Base-by-base conservation (phyloP, 2,888 invertebrate genomes). In the Eubasilissa splendida region DNA sequence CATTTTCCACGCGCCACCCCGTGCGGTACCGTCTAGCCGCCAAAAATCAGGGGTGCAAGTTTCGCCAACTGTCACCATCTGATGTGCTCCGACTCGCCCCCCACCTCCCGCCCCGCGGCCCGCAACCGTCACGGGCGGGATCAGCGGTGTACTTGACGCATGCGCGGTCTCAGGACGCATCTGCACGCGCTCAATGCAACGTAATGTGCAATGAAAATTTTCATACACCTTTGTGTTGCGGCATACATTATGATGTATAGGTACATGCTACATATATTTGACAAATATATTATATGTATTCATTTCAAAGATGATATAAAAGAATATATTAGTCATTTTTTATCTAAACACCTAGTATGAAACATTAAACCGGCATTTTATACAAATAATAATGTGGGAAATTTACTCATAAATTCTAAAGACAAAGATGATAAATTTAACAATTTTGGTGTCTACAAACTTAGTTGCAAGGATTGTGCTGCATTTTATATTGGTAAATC, bases 41-140 rank as follows among this genome's bases (percentile, higher is more conserved):
- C 59, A 70, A 82, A 42, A 83, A 83, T 83, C 83, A 77, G 82
- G 83, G 81, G 83, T 75, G 83, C 79, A 81, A 83, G 80, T 81
- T 82, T 80, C 60, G 63, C 76, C 80, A 83, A 83, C 81, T 83
- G 83, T 83, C 83, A 83, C 80, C 81, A 81, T 76, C 68, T 79
- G 77, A 79, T 81, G 22, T 22, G 22, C 22, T 22, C 22, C 22
- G 22, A 22, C 22, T 22, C 22, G 56, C 63, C 77, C 80, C 52
- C 59, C 77, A 11, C 14, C 65, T 60, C 78, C 42, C 63, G 53
- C 53, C 53, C 8, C 42, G 66, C 31, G 63, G 68, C 22, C 22
- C 22, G 22, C 22, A 22, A 22, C 42, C 42, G 42, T 7, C 42
- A 7, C 42, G 42, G 42, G 42, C 42, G 42, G 42, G 42, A 42